Percentiles rank a stretch among this genome's conserved stretches.
Conservation (phyloP, 2,888 invertebrate species). For the Chaetoderma sp. region DNA sequence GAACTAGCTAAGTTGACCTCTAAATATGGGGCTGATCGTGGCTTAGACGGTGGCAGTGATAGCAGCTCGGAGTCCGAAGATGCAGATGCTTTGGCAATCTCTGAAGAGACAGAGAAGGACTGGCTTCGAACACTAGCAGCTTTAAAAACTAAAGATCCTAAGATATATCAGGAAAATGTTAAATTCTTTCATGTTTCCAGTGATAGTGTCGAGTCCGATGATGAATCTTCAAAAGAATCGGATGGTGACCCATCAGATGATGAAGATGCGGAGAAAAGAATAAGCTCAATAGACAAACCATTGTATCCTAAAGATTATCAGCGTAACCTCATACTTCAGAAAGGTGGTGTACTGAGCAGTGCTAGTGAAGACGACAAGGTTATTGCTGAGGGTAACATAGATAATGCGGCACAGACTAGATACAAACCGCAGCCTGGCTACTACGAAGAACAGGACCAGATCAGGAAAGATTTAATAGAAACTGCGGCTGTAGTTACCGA, state of each 20-base stretch:
- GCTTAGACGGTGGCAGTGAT: constrained; percentile 71
- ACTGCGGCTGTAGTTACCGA: too few species aligned
- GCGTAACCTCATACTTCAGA: constrained; percentile 79
- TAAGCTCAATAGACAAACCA: constrained; percentile 60
- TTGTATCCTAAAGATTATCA: constrained; percentile 84
- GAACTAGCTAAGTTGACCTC: constrained; percentile 81
- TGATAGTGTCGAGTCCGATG: background rate
- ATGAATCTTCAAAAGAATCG: background rate
- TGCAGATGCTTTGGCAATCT: constrained; percentile 72
- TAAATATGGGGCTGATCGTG: constrained; percentile 80
- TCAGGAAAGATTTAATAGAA: too few species aligned
- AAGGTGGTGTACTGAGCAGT: constrained; percentile 70
- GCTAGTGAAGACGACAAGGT: constrained; percentile 32
- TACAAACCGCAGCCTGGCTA: constrained; percentile 66
- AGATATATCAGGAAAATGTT: constrained; percentile 82
- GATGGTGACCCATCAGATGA: constrained; percentile 32
- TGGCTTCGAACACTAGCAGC: constrained; percentile 89
- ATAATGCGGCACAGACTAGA: constrained; percentile 45
- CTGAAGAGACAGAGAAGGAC: constrained; percentile 82
- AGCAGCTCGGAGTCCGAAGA: constrained; percentile 65
- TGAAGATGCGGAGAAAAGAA: constrained; percentile 67
- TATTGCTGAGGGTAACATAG: too few species aligned
- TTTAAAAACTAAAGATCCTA: constrained; percentile 88
- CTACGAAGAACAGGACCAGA: constrained; percentile 77
- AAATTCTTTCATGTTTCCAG: constrained; percentile 71